These are phyloP conservation scores for Plagodis dolabraria DNA, from an alignment of 2,888 invertebrate species.

Conservation along the genomic window DNA sequence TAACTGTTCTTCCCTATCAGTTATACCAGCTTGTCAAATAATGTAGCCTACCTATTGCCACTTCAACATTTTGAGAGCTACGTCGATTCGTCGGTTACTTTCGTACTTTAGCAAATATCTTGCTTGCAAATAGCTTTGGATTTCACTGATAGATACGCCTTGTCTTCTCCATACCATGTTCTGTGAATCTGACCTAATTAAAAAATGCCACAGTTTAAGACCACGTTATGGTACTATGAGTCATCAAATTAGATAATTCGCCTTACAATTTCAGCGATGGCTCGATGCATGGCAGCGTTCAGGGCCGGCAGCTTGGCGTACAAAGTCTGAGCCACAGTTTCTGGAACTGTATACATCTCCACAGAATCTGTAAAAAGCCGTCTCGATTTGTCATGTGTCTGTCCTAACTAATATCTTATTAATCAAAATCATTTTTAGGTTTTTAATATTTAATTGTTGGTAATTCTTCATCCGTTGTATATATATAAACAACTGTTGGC, in stretches of 20 bases:
- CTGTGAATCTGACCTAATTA: too few relatives aligned
- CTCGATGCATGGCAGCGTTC: slow-evolving; percentile 37
- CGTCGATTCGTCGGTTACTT: too few relatives aligned
- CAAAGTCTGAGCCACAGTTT: slow-evolving; percentile 42
- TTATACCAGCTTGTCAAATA: too few relatives aligned
- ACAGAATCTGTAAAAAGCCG: slow-evolving; percentile 6
- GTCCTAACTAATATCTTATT: too few relatives aligned
- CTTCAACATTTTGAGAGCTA: too few relatives aligned
- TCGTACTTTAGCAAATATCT: too few relatives aligned
- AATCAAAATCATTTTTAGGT: background rate
- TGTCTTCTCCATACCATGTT: too few relatives aligned
- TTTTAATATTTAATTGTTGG: background rate
- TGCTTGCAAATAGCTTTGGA: too few relatives aligned
- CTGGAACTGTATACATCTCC: slow-evolving; percentile 49
- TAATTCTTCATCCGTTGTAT: too few relatives aligned
- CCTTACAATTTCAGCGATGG: slow-evolving; percentile 59
- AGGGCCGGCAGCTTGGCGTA: slow-evolving; percentile 43
- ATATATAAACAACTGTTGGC: background rate
- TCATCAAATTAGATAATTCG: background rate
- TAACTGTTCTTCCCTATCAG: too few relatives aligned
- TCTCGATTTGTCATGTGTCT: background rate
- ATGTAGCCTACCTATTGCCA: too few relatives aligned
- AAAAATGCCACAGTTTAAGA: background rate
- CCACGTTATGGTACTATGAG: background rate
- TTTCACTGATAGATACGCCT: too few relatives aligned